phyloP scores from a whole-genome alignment of 37 sponge, comb jelly and placozoan genomes.

The Chondrosia reniformis region DNA sequence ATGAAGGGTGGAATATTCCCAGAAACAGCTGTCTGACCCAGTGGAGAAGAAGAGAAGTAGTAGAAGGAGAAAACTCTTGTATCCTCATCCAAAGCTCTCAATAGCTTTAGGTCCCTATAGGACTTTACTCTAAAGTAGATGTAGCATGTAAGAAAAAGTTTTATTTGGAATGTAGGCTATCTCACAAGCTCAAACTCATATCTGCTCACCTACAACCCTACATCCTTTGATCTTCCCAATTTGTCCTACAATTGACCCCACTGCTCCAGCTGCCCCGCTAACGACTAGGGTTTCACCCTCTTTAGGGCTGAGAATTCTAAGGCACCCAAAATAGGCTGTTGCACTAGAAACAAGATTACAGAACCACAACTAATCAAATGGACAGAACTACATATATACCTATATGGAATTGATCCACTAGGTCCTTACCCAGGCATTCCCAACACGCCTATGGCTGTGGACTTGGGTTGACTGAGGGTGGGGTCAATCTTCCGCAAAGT shows the following conservation, averaged over 20 bases:
- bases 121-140: no score
- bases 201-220: constrained; percentile 64
- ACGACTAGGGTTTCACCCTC: constrained; percentile 84
- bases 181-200: background rate
- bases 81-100: no score
- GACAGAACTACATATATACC: background rate
- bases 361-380: background rate
- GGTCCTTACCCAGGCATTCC: constrained; percentile 87
- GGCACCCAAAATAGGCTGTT: constrained; percentile 84
- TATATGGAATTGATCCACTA: background rate
- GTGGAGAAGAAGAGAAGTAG: no score
- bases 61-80: no score
- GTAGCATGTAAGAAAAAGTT: no score
- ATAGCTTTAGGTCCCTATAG: no score
- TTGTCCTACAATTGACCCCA: constrained; percentile 74
- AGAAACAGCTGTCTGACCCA: no score
- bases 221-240: constrained; percentile 88
- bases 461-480: constrained; percentile 15
- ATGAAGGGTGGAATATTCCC: no score
- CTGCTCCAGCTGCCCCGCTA: constrained; percentile 88
- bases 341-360: constrained; percentile 46
- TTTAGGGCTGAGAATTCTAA: constrained; percentile 64
- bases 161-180: no score
- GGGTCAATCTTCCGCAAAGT: constrained; percentile 35
- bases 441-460: constrained; percentile 69